Evolutionary conservation across 2,888 invertebrate genomes (phyloP).

Genomic region (Tholera decimalis): DNA sequence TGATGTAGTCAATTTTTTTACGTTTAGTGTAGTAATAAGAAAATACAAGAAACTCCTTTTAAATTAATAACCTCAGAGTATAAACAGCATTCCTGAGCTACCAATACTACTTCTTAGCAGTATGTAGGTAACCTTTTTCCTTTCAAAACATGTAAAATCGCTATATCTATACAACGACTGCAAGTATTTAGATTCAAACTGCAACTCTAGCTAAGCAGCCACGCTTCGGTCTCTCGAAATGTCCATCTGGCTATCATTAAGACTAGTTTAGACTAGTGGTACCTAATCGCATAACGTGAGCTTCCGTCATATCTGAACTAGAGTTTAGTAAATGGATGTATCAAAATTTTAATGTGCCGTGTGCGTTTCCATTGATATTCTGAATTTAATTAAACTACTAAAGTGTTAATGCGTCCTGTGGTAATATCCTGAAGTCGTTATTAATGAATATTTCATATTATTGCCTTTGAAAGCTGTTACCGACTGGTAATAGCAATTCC

Average conservation of each 20-base stretch:
- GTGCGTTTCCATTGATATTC: slow-evolving; percentile 28
- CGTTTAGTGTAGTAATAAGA: not conserved
- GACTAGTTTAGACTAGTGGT: slow-evolving; percentile 74
- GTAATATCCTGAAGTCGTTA: slow-evolving; percentile 2
- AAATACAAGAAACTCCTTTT: not conserved
- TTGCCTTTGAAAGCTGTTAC: not conserved
- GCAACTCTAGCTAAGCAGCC: slow-evolving; percentile 75
- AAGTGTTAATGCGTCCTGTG: slow-evolving; percentile 21
- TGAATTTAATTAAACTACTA: slow-evolving; percentile 33
- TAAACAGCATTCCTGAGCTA: not conserved
- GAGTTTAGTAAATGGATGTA: slow-evolving; percentile 48
- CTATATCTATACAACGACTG: slow-evolving; percentile 27
- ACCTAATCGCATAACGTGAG: slow-evolving; percentile 75
- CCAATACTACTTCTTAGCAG: not conserved
- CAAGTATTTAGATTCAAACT: slow-evolving; percentile 62
- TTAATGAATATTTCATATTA: slow-evolving; percentile 1
- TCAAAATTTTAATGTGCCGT: slow-evolving; percentile 41
- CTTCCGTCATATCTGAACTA: slow-evolving; percentile 65
- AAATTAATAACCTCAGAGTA: not conserved
- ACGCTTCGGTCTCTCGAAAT: slow-evolving; percentile 75
- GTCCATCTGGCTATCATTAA: slow-evolving; percentile 75
- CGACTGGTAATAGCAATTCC: not conserved
- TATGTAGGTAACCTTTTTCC: slow-evolving; percentile 10
- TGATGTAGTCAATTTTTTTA: not conserved
- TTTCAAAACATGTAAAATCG: slow-evolving; percentile 22